Percentiles rank a stretch among this genome's conserved stretches.
Evolutionary conservation across 2,797 vertebrate genomes (phyloP).

Genomic region (Lerista edwardsae): DNA sequence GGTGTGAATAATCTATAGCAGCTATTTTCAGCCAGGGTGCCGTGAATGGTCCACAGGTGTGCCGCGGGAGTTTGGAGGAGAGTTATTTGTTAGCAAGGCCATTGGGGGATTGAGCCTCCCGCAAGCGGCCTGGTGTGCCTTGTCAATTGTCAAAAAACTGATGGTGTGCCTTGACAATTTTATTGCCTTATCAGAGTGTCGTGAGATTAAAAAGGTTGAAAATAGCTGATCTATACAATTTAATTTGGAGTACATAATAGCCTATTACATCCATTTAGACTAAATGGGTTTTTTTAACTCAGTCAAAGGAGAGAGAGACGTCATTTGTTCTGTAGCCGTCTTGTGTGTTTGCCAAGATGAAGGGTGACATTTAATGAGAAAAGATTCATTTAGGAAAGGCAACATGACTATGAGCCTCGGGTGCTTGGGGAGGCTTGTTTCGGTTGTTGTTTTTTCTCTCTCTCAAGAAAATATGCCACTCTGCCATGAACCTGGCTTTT

Average conservation of each 20-base stretch:
- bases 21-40: not conserved
- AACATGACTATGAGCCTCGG: not conserved
- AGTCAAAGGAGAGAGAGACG: not conserved
- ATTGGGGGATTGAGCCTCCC: no score
- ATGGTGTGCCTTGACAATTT: no score
- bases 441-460: not conserved
- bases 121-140: no score
- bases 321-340: not conserved
- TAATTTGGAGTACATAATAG: not conserved
- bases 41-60: no score
- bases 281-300: not conserved
- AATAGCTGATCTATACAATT: no score
- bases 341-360: not conserved
- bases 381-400: not conserved
- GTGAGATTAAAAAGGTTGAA: no score
- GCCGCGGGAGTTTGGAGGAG: no score
- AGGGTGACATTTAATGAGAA: not conserved
- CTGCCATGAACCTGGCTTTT: not conserved
- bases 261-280: not conserved
- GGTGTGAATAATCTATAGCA: not conserved
- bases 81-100: no score
- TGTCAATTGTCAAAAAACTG: no score
- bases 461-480: not conserved
- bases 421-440: not conserved
- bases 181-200: no score